Percentiles rank a stretch among this genome's conserved stretches.
Evolutionary conservation across 2,797 vertebrate species (phyloP).

Genomic region (Macrochelys suwanniensis): DNA sequence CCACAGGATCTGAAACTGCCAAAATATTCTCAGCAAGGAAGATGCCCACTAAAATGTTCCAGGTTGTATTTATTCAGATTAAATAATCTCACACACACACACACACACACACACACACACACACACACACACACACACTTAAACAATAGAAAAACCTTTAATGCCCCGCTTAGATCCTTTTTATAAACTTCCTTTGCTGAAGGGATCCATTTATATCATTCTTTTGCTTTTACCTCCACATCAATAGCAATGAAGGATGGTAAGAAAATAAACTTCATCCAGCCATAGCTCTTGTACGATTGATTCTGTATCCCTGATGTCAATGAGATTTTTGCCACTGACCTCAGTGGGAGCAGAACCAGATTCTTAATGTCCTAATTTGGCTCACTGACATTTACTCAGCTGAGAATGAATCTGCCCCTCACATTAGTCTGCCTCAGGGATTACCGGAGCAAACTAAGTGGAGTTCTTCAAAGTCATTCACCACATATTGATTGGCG

Average conservation of each 20-base stretch:
- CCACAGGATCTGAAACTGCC: neutral
- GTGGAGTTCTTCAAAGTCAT: neutral
- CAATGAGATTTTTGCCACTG: neutral
- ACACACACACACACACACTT: fast-evolving
- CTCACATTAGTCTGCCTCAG: neutral
- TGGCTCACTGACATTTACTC: neutral
- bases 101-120: neutral
- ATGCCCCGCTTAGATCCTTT: neutral
- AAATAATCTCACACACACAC: fast-evolving
- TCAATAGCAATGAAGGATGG: neutral
- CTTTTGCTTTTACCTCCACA: neutral
- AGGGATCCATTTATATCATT: neutral
- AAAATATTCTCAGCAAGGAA: neutral
- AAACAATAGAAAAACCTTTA: neutral
- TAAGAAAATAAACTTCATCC: neutral
- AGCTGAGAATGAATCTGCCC: constrained; percentile 16
- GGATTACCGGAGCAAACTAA: neutral
- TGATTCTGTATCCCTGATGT: neutral
- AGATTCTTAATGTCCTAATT: neutral
- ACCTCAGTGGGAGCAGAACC: neutral
- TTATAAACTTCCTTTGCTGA: neutral
- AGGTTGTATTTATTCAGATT: neutral
- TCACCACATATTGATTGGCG: neutral
- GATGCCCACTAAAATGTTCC: neutral
- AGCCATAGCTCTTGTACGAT: neutral